phyloP scores from a whole-genome alignment of 2,888 invertebrate species.

The Apantesis nais region DNA sequence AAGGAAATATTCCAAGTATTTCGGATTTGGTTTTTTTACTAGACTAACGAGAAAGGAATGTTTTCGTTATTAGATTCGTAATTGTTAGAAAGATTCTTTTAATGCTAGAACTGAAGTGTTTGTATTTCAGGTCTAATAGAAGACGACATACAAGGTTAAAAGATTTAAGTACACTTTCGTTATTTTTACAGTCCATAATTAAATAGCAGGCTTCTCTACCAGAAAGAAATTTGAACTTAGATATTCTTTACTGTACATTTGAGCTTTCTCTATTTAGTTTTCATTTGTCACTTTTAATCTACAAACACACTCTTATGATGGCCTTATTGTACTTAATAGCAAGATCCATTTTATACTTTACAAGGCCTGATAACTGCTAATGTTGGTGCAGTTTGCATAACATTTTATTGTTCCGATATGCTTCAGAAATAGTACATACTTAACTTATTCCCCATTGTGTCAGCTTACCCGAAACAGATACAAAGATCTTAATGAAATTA shows the following conservation, averaged over 20 bases:
- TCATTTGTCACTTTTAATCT: not conserved
- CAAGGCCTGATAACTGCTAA: not conserved
- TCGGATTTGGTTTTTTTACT: not conserved
- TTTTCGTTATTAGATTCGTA: not conserved
- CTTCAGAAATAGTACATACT: not conserved
- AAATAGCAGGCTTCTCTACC: not conserved
- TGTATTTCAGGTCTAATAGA: not conserved
- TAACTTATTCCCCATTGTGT: not conserved
- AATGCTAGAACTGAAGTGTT: not conserved
- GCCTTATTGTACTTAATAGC: too few relatives aligned
- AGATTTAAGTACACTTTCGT: not conserved
- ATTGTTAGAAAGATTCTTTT: not conserved
- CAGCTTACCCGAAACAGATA: constrained; percentile 7
- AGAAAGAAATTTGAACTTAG: not conserved
- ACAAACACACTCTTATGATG: too few relatives aligned
- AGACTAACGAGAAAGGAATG: not conserved
- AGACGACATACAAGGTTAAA: not conserved
- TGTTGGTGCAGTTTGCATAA: too few relatives aligned
- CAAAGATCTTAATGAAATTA: not conserved
- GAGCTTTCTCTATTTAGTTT: not conserved
- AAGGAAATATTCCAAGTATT: not conserved
- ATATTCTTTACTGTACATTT: not conserved
- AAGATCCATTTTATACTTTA: not conserved
- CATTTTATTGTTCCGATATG: not conserved
- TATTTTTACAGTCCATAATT: not conserved